Base-by-base conservation (phyloP, 1,140 invertebrate genomes). In the Notospermus geniculatus region DNA sequence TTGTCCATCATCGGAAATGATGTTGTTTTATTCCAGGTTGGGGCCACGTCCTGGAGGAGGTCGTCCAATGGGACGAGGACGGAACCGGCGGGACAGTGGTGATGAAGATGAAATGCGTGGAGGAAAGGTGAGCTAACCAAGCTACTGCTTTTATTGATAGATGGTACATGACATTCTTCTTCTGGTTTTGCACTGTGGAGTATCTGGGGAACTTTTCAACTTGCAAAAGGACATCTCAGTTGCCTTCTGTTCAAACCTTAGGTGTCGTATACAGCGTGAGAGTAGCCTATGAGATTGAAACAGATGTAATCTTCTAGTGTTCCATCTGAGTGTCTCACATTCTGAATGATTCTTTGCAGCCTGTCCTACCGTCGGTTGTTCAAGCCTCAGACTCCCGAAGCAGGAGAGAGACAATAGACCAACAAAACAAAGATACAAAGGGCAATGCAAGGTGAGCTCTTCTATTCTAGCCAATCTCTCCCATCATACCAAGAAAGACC, bases 381-480 rank as follows among this genome's bases (percentile, higher is more conserved):
- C 77, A 80, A 52, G 70, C 79, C 43, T 76, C 74, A 61, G 76
- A 78, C 60, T 63, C 68, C 19, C 79, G 83, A 52, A 89, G 88
- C 30, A 81, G 90, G 29, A 87, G 89, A 75, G 89, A 91, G 76
- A 88, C 89, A 32, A 84, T 93, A 1, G 88, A 90, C 67, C 90
- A 91, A 46, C 92, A 96, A 74, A 88, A 87, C 60, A 87, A 86
- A 36, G 93, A 96, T 82, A 88, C 89, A 65, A 87, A 89, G 70
- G 91, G 90, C 57, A 86, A 89, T 67, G 92, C 88, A 27, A 87
- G 84, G 83, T 84, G 70, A 23, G 50, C 54, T n/a, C 19, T 19
- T 57, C 39, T 22, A 46, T 25, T 52, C 22, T 43, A 46, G 7
- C 15, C 17, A 15, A 36, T 19, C 28, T 54, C n/a, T n/a, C n/a